Percentiles rank a stretch among this genome's conserved stretches.
phyloP scores from a whole-genome alignment of 2,888 invertebrate genomes.

The Eristalis intricaria region DNA sequence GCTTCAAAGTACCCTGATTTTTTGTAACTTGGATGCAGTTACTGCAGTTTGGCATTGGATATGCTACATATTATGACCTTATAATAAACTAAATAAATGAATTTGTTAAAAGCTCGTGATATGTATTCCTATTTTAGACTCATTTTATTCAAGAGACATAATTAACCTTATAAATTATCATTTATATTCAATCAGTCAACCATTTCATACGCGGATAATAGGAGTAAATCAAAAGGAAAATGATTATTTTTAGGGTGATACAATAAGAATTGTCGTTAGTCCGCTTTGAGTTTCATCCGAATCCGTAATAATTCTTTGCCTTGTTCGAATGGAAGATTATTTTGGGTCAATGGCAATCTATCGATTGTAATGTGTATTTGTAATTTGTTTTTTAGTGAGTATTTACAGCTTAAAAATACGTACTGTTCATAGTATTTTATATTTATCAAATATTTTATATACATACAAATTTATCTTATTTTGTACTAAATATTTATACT shows the following conservation, averaged over 20 bases:
- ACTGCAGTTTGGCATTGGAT: conserved; percentile 1
- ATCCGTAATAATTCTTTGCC: not conserved
- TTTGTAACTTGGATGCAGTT: not conserved
- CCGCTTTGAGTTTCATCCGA: not conserved
- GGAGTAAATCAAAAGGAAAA: not conserved
- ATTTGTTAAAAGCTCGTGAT: conserved; percentile 3
- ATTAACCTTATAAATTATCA: not conserved
- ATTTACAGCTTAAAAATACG: not conserved
- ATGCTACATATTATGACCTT: conserved; percentile 6
- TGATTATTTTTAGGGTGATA: not conserved
- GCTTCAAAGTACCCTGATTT: too few species aligned
- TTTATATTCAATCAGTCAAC: conserved; percentile 1
- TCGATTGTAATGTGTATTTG: not conserved
- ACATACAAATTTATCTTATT: not conserved
- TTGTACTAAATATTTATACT: conserved; percentile 47
- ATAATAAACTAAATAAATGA: not conserved
- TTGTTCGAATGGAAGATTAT: not conserved
- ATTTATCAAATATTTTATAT: not conserved
- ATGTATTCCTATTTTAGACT: conserved; percentile 8
- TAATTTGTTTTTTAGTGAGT: not conserved
- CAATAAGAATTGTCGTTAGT: not conserved
- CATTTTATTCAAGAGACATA: not conserved
- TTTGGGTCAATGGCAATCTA: not conserved
- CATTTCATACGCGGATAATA: conserved; percentile 1
- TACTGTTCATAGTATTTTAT: not conserved